Percentiles rank a stretch among this genome's conserved stretches.
Evolutionary conservation across 2,113 vertebrate species (phyloP).

Genomic region (Argyrosomus japonicus): DNA sequence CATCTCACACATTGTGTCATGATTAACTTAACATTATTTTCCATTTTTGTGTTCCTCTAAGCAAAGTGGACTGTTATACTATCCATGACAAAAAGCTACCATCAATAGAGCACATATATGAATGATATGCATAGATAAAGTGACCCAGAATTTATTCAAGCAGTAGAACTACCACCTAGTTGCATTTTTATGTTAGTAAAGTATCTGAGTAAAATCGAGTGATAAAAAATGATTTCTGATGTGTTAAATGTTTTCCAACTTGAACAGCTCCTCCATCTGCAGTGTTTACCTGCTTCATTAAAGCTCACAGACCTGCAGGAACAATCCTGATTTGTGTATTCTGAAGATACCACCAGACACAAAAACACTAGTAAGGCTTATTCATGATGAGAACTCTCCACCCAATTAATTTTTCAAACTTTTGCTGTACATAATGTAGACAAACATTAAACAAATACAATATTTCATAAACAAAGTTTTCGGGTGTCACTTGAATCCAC

Average conservation of each 20-base stretch:
- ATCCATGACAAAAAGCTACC: not conserved
- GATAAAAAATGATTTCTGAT: not conserved
- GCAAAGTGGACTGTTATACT: not conserved
- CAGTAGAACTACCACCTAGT: no score
- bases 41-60: not conserved
- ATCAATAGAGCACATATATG: not conserved
- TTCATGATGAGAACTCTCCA: not conserved
- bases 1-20: not conserved
- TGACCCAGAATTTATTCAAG: not conserved
- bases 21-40: not conserved
- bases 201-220: not conserved
- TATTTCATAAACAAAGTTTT: not conserved
- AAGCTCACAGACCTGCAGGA: not conserved
- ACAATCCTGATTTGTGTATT: not conserved
- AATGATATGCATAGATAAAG: not conserved
- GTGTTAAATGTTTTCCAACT: not conserved
- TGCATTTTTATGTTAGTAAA: not conserved
- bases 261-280: not conserved
- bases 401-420: not conserved
- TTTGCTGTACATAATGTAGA: no score
- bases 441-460: not conserved
- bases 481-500: not conserved
- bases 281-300: slow-evolving; percentile 2
- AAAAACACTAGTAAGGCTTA: not conserved
- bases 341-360: not conserved